Evolutionary conservation across 2,797 vertebrate genomes (phyloP).

Genomic region (Spatula versicolor): DNA sequence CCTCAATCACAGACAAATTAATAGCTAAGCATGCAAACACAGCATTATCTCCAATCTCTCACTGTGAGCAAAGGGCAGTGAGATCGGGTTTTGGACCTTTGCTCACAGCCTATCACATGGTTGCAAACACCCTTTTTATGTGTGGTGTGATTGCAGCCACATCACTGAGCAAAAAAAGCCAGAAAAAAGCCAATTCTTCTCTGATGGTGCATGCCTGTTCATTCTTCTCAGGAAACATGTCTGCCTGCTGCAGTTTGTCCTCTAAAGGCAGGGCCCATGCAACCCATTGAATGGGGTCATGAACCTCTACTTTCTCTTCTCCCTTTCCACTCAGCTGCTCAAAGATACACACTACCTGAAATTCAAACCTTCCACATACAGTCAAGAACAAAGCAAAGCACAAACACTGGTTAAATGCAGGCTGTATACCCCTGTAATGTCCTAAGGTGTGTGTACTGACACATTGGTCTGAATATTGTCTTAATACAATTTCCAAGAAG

Average conservation of each 20-base stretch:
- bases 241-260: not conserved
- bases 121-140: not conserved
- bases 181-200: not conserved
- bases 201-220: not conserved
- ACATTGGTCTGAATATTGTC: not conserved
- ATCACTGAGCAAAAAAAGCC: not conserved
- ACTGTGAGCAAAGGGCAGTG: rapidly evolving
- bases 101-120: not conserved
- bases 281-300: not conserved
- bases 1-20: not conserved
- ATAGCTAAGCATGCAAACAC: not conserved
- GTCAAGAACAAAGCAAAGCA: not conserved
- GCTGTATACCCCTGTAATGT: not conserved
- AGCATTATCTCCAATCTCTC: not conserved
- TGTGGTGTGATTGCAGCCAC: not conserved
- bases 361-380: not conserved
- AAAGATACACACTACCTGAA: rapidly evolving
- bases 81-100: not conserved
- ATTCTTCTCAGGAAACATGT: not conserved
- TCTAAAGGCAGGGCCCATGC: rapidly evolving
- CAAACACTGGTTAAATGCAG: too few relatives aligned
- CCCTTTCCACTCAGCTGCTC: not conserved
- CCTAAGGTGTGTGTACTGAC: not conserved
- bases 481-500: not conserved
- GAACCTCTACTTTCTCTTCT: not conserved